Conservation (phyloP, 2,888 invertebrate species). For the Megalurothrips usitatus region DNA sequence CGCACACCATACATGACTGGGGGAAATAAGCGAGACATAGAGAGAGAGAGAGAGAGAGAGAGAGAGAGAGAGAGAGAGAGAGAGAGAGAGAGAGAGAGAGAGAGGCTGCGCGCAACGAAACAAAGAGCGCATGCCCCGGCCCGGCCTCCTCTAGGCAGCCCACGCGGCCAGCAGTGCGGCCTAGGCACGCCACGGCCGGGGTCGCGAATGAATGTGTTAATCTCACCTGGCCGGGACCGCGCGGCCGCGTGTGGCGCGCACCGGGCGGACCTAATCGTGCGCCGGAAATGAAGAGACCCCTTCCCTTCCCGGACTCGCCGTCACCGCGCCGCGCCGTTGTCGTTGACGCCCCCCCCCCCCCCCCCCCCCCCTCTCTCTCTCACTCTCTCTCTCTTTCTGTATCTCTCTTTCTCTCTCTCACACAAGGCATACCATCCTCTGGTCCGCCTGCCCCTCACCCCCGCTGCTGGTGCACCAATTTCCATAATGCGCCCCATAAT, state of each 20-base stretch:
- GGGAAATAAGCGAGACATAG: slow-evolving; percentile 20
- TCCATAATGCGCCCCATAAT: slow-evolving; percentile 24
- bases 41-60: slow-evolving; percentile 29
- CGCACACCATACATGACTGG: neutral
- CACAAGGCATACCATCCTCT: slow-evolving; percentile 31
- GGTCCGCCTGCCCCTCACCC: neutral
- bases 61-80: slow-evolving; percentile 41
- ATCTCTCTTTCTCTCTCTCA: slow-evolving; percentile 8
- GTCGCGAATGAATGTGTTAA: neutral
- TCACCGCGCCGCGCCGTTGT: neutral
- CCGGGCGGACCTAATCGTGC: neutral
- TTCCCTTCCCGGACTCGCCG: neutral
- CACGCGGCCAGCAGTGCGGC: too few relatives aligned
- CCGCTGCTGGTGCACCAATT: slow-evolving; percentile 10
- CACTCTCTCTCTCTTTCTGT: slow-evolving; percentile 31
- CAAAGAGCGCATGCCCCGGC: slow-evolving; percentile 27
- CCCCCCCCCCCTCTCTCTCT: slow-evolving; percentile 32
- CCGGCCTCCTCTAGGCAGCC: too few relatives aligned
- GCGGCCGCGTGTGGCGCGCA: too few relatives aligned
- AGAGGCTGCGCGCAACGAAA: slow-evolving; percentile 34
- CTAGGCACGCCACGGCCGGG: too few relatives aligned
- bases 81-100: slow-evolving; percentile 39
- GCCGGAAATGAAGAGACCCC: slow-evolving; percentile 3
- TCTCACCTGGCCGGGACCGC: neutral
- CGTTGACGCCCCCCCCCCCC: neutral